Percentiles rank a stretch among this genome's conserved stretches.
These are phyloP conservation scores for Ypsolopha scabrella DNA, from an alignment of 2,888 invertebrate genomes.

Conservation along the genomic window DNA sequence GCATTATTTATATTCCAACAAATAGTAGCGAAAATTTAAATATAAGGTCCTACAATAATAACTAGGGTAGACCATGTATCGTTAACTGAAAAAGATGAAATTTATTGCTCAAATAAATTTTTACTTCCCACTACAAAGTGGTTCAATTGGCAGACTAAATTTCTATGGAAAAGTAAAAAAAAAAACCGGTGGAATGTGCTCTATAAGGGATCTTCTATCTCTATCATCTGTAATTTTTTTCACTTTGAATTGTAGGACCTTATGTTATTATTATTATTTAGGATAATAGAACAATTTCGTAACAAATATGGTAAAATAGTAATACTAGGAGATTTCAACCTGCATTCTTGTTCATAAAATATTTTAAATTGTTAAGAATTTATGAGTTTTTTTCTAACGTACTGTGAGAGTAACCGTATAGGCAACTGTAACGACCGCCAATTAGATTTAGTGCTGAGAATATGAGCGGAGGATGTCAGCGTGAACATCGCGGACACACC, in stretches of 20 bases:
- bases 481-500: not conserved
- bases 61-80: no score
- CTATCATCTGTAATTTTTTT: no score
- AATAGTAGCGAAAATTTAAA: not conserved
- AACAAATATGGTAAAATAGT: not conserved
- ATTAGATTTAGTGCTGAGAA: not conserved
- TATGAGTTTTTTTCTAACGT: not conserved
- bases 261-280: not conserved
- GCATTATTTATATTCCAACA: not conserved
- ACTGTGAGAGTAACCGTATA: not conserved
- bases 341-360: not conserved
- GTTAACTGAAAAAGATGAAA: no score
- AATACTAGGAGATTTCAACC: not conserved
- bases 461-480: not conserved
- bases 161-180: no score
- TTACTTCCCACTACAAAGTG: no score
- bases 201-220: no score
- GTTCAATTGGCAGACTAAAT: no score
- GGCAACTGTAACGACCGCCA: not conserved
- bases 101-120: no score
- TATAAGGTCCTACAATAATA: no score
- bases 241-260: no score
- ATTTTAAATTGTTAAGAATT: not conserved
- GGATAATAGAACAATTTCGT: not conserved
- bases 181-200: no score